These are phyloP conservation scores for Andrena chrysosceles DNA, from an alignment of 2,888 invertebrate genomes.

Conservation along the genomic window DNA sequence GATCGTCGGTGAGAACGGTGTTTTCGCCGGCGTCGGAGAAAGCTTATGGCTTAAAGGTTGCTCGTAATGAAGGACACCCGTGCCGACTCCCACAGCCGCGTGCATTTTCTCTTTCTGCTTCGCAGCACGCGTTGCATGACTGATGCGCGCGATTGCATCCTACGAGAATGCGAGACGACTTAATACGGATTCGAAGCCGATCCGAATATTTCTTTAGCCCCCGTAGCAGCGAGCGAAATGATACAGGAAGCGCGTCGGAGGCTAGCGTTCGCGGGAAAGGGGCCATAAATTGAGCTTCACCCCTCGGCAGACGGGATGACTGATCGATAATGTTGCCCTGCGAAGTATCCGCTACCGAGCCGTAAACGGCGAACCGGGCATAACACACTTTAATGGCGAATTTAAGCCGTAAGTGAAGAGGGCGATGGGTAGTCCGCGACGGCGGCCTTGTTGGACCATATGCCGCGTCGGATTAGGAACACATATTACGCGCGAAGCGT, in stretches of 20 bases:
- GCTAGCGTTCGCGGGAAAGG: neutral
- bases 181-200: conserved; percentile 18
- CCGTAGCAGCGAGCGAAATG: conserved; percentile 26
- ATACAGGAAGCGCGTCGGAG: conserved; percentile 32
- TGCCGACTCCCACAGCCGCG: neutral
- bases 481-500: conserved; percentile 72
- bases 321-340: conserved; percentile 65
- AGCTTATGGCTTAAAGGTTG: conserved; percentile 28
- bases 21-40: conserved; percentile 19
- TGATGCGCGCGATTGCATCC: neutral
- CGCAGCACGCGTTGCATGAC: neutral
- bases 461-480: conserved; percentile 73
- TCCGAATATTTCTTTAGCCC: conserved; percentile 18
- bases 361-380: conserved; percentile 61
- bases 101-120: neutral
- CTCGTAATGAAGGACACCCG: neutral
- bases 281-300: conserved; percentile 43
- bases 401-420: conserved; percentile 51
- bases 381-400: conserved; percentile 64
- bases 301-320: conserved; percentile 51
- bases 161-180: neutral
- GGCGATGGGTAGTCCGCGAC: conserved; percentile 27
- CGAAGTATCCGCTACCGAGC: conserved; percentile 54
- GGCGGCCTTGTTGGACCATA: conserved; percentile 71
- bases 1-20: conserved; percentile 34